phyloP scores from a whole-genome alignment of 2,888 invertebrate genomes.

The Cheilosia variabilis region DNA sequence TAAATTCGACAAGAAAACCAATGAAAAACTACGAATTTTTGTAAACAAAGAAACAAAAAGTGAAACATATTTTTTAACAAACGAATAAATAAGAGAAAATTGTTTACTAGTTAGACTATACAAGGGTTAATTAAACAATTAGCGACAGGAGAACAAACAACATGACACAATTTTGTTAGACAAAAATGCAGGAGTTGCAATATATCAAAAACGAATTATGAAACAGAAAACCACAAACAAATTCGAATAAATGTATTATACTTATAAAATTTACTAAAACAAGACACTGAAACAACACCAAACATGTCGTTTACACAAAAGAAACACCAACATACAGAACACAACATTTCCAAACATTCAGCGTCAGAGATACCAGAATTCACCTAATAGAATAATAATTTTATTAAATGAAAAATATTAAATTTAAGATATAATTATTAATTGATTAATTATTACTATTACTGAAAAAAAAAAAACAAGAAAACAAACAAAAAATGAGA shows the following conservation, averaged over 20 bases:
- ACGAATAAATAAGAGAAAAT: constrained; percentile 39
- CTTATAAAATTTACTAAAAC: constrained; percentile 48
- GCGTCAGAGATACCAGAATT: constrained; percentile 55
- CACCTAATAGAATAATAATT: constrained; percentile 73
- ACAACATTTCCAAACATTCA: constrained; percentile 51
- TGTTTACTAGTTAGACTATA: constrained; percentile 67
- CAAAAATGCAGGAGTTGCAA: constrained; percentile 33
- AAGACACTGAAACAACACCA: constrained; percentile 1
- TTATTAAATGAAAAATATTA: constrained; percentile 61
- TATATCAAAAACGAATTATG: constrained; percentile 55
- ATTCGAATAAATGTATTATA: constrained; percentile 69
- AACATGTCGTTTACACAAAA: constrained; percentile 5
- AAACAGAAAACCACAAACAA: constrained; percentile 2
- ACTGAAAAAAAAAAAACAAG: constrained; percentile 59
- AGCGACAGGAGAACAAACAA: constrained; percentile 16
- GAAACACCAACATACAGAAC: constrained; percentile 15
- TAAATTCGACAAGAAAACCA: constrained; percentile 48
- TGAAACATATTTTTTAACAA: constrained; percentile 57
- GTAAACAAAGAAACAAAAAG: constrained; percentile 25
- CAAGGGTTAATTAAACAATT: constrained; percentile 51
- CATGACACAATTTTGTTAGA: constrained; percentile 1
- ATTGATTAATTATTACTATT: constrained; percentile 74
- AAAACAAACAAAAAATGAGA: constrained; percentile 47
- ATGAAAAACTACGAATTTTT: constrained; percentile 64
- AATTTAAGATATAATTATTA: constrained; percentile 73